These are phyloP conservation scores for Oscheius sp. DNA, from an alignment of 1,140 invertebrate species.

Conservation along the genomic window DNA sequence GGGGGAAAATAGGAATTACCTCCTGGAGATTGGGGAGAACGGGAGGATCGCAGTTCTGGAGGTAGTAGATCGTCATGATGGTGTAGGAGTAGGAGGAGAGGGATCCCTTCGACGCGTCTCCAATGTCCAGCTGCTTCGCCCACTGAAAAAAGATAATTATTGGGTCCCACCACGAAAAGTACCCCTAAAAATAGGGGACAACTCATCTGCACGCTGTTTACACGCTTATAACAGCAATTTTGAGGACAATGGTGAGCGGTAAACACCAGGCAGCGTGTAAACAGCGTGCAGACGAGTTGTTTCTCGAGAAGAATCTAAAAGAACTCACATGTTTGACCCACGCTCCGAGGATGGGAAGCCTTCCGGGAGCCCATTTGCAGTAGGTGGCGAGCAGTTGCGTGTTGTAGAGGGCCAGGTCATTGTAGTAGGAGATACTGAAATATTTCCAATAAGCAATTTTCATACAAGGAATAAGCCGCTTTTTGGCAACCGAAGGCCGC, in stretches of 20 bases:
- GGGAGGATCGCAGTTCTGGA: slow-evolving; percentile 20
- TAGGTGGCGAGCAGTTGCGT: slow-evolving; percentile 27
- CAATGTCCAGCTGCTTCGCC: slow-evolving; percentile 27
- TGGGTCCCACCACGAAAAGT: neutral
- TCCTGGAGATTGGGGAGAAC: slow-evolving; percentile 35
- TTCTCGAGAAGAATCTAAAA: neutral
- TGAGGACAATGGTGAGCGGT: too few species aligned
- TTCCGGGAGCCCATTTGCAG: slow-evolving; percentile 12
- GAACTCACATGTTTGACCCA: slow-evolving; percentile 4
- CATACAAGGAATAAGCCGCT: neutral
- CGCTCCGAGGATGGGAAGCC: slow-evolving; percentile 4
- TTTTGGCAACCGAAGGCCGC: too few species aligned
- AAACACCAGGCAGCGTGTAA: too few species aligned
- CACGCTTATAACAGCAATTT: neutral
- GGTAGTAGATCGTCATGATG: slow-evolving; percentile 24
- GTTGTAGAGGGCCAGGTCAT: slow-evolving; percentile 26
- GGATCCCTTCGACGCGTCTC: slow-evolving; percentile 22
- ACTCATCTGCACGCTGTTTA: too few species aligned
- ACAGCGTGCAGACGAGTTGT: too few species aligned
- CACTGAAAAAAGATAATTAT: slow-evolving; percentile 18
- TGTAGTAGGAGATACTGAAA: slow-evolving; percentile 37
- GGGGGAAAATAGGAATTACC: neutral
- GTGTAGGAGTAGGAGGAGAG: slow-evolving; percentile 29
- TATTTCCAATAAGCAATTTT: neutral
- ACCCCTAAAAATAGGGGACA: neutral